Conservation (phyloP, 2,797 vertebrate genomes). For the Bradypodion pumilum region DNA sequence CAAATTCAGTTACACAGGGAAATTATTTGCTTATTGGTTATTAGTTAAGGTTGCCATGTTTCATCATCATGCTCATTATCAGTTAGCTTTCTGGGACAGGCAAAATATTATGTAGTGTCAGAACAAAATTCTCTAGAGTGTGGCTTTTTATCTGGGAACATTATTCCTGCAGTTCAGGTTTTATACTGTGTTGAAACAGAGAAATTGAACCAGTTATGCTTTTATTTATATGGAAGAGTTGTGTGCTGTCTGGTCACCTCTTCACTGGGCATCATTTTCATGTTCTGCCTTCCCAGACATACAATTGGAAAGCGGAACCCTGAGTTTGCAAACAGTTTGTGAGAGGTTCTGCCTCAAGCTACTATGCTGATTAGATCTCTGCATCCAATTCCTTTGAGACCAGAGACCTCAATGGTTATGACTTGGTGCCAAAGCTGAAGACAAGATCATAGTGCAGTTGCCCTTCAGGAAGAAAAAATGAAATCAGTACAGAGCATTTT, state of each 20-base stretch:
- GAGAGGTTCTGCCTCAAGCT: background rate
- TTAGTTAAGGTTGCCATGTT: background rate
- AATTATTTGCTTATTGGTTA: background rate
- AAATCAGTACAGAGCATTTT: background rate
- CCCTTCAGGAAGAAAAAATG: background rate
- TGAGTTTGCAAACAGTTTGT: background rate
- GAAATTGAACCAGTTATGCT: background rate
- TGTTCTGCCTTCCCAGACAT: background rate
- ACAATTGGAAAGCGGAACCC: background rate
- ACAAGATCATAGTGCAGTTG: background rate
- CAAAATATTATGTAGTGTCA: background rate
- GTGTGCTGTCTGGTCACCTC: background rate
- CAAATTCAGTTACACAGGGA: conserved; percentile 32
- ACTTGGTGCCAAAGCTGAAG: no score
- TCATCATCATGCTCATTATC: conserved; percentile 15
- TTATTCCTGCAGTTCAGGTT: background rate
- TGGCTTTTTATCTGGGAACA: no score
- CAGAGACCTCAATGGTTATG: background rate
- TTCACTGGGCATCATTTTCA: background rate
- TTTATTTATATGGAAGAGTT: background rate
- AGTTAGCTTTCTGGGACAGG: background rate
- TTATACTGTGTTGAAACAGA: background rate
- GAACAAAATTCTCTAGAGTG: background rate
- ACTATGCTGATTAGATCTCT: background rate
- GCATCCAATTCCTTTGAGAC: background rate